A percentile compares a stretch with the other conserved stretches of the same genome.
Conservation (phyloP, 2,888 invertebrate genomes). For the Xanthorhoe spadicearia region DNA sequence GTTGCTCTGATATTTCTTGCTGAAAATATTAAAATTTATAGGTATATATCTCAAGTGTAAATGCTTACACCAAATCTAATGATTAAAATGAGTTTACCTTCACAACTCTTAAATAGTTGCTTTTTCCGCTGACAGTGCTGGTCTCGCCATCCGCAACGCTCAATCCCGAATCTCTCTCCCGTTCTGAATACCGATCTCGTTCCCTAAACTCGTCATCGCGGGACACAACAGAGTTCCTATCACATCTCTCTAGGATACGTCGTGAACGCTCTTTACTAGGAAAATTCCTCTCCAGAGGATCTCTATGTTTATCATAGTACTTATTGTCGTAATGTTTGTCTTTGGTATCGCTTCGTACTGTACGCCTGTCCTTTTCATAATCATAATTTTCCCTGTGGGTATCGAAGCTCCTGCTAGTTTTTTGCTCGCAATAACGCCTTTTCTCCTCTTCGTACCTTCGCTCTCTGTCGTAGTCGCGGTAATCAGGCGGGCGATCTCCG, state of each 20-base stretch:
- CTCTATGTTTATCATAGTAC: conserved; percentile 59
- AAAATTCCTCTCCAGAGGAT: conserved; percentile 47
- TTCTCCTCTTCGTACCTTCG: conserved; percentile 61
- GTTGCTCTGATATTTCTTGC: conserved; percentile 79
- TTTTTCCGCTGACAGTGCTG: conserved; percentile 72
- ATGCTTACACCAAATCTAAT: not conserved
- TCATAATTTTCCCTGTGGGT: conserved; percentile 61
- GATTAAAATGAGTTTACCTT: conserved; percentile 58
- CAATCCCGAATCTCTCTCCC: conserved; percentile 74
- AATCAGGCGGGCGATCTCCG: conserved; percentile 47
- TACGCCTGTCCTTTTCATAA: conserved; percentile 59
- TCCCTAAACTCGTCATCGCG: conserved; percentile 68
- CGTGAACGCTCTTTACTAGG: conserved; percentile 56
- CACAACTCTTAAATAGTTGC: conserved; percentile 72
- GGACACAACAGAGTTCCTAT: conserved; percentile 66
- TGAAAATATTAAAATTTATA: conserved; percentile 42
- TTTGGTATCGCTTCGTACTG: conserved; percentile 63
- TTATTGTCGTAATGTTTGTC: conserved; percentile 60
- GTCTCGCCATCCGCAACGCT: conserved; percentile 75
- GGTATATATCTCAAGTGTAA: not conserved
- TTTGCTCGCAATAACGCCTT: conserved; percentile 62
- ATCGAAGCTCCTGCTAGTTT: conserved; percentile 72
- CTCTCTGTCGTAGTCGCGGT: conserved; percentile 55
- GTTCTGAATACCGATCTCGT: conserved; percentile 67
- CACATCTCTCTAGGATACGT: conserved; percentile 63